Percentiles rank a stretch among this genome's conserved stretches.
Evolutionary conservation across 2,888 invertebrate species (phyloP).

Genomic region (Luffia ferchaultella): DNA sequence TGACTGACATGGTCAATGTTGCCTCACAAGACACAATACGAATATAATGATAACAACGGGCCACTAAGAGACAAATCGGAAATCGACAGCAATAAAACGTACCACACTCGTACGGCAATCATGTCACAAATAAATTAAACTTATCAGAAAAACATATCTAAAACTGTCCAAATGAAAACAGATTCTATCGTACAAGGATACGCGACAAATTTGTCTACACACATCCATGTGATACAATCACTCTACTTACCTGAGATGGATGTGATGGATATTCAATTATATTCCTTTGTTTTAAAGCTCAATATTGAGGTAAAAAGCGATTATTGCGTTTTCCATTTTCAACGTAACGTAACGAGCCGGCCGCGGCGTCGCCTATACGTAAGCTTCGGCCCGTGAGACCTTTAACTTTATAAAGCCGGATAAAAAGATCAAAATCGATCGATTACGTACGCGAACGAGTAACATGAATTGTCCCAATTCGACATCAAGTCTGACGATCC

Average conservation of each 20-base stretch:
- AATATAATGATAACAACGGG: slow-evolving; percentile 18
- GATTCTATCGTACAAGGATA: slow-evolving; percentile 26
- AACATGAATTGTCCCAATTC: slow-evolving; percentile 26
- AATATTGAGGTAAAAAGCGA: no score
- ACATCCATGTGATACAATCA: slow-evolving; percentile 23
- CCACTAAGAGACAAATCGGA: slow-evolving; percentile 27
- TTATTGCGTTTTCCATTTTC: slow-evolving; percentile 4
- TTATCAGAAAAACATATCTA: slow-evolving; percentile 28
- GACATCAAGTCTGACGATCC: slow-evolving; percentile 23
- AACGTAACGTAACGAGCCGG: slow-evolving; percentile 4
- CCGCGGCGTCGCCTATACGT: no score
- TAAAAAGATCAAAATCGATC: slow-evolving; percentile 24
- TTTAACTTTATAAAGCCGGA: slow-evolving; percentile 23
- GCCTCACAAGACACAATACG: no score
- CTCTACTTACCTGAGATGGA: slow-evolving; percentile 28
- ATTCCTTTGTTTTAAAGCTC: slow-evolving; percentile 26
- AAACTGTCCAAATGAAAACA: slow-evolving; percentile 20
- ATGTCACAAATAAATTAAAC: slow-evolving; percentile 28
- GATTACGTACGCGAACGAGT: slow-evolving; percentile 24
- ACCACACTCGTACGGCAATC: slow-evolving; percentile 26
- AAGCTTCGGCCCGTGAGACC: no score
- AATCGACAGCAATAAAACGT: slow-evolving; percentile 31
- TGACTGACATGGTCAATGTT: no score
- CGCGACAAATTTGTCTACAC: slow-evolving; percentile 28
- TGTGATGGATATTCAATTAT: slow-evolving; percentile 30